Base-by-base conservation (phyloP, 2,113 vertebrate species). In the Anolis carolinensis region DNA sequence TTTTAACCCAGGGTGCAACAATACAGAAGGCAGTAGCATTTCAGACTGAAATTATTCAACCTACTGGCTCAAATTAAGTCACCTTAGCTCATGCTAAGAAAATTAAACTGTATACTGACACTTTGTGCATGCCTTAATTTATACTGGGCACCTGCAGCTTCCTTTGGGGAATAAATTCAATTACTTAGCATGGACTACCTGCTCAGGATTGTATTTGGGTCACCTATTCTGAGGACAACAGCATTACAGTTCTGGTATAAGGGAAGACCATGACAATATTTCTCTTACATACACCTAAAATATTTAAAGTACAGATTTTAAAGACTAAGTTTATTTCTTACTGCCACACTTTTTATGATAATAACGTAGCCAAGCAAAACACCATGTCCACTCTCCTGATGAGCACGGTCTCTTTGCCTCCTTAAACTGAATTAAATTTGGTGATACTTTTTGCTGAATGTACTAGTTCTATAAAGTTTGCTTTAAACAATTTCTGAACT, bases 1-100 rank as follows among this genome's bases (percentile, higher is more conserved):
- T 44, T 95, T 96, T 97, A 97, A 97, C 96, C 95, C 0, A 82
- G 93, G 94, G 89, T 92, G 95, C 96, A 89, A 89, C 93, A 89
- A 91, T 93, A 85, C 90, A 92, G 94, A 95, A 93, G 93, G 81
- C 93, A 94, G 91, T 93, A 85, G 93, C 93, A 94, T 94, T 95
- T 95, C 92, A 95, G 93, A 93, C 92, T 91, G 90, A 77, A 93
- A 89, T 90, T 86, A 87, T 94, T 94, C 82, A 93, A 91, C 93
- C 93, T 92, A 91, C 86, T 94, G 91, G 90, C 92, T 94, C 94
- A 94, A 91, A 82, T 68, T 89, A 75, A 85, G 87, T 72, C 30
- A 27, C 14, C 16, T 85, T 32, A 91, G 86, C 27, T 68, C 34
- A 34, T 75, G 25, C 48, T 62, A 68, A 84, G 44, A 81, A 27